Conservation (phyloP, 30 jellyfish, hydroid and myxozoan species). For the Chironex yamaguchii region DNA sequence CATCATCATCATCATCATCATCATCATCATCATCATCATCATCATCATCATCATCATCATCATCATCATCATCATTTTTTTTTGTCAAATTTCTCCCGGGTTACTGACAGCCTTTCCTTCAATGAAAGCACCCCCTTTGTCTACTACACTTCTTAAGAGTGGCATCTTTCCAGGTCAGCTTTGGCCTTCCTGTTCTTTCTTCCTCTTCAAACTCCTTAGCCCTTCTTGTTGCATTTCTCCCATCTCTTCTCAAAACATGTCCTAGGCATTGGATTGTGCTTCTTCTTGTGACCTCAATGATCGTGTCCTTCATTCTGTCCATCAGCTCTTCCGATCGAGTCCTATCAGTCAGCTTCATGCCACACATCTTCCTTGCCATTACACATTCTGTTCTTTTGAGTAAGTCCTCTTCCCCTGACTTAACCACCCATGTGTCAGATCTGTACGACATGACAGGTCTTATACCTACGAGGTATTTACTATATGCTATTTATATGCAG, state of each 20-base stretch:
- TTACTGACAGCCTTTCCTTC: too few species aligned
- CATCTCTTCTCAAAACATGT: conserved; percentile 25
- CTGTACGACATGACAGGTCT: conserved; percentile 23
- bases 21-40: conserved; percentile 66
- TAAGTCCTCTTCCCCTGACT: background rate
- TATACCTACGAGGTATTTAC: too few species aligned
- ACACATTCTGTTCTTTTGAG: conserved; percentile 8
- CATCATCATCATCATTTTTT: background rate
- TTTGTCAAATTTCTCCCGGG: too few species aligned
- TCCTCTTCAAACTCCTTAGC: background rate
- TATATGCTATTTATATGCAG: too few species aligned
- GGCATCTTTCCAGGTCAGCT: too few species aligned
- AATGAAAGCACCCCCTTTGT: too few species aligned
- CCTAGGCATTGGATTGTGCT: conserved; percentile 6
- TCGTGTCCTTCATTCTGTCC: conserved; percentile 4
- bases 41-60: conserved; percentile 29
- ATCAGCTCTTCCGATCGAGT: background rate
- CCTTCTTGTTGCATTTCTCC: background rate
- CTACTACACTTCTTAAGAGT: too few species aligned
- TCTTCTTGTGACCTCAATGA: background rate
- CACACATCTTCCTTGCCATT: conserved; percentile 28
- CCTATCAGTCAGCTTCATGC: conserved; percentile 26
- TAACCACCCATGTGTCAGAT: conserved; percentile 12
- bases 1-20: too few species aligned
- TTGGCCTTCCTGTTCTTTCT: background rate